These are phyloP conservation scores for Campylorhamphus procurvoides DNA, from an alignment of 2,113 vertebrate genomes.

Conservation along the genomic window DNA sequence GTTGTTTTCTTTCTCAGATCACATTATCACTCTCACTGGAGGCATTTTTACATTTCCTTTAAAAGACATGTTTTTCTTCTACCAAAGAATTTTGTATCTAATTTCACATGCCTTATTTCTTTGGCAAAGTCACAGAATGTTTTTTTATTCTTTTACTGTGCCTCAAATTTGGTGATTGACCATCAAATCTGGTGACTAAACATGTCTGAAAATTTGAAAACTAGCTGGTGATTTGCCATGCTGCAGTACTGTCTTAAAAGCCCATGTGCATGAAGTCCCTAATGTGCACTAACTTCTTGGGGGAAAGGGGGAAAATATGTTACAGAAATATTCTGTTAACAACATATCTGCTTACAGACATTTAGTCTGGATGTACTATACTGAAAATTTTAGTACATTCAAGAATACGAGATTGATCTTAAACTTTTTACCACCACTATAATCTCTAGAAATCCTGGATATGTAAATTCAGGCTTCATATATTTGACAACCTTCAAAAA, in stretches of 20 bases:
- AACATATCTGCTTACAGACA: not conserved
- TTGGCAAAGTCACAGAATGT: not conserved
- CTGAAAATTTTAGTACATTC: not conserved
- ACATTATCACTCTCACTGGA: not conserved
- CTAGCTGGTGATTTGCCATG: not conserved
- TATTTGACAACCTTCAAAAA: not conserved
- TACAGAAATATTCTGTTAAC: not conserved
- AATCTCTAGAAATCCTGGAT: not conserved
- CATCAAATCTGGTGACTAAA: not conserved
- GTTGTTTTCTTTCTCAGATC: not conserved
- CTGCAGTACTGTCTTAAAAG: not conserved
- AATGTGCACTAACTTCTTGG: not conserved
- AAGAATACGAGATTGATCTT: not conserved
- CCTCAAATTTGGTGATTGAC: not conserved
- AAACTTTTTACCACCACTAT: not conserved
- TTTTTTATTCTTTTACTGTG: not conserved
- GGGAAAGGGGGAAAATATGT: rapidly evolving
- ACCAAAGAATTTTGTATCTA: not conserved
- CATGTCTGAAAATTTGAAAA: not conserved
- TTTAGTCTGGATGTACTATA: not conserved
- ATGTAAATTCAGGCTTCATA: not conserved
- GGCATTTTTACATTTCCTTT: not conserved
- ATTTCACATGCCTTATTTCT: not conserved
- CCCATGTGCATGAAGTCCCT: not conserved
- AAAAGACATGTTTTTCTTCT: not conserved